Conservation (phyloP, 1,140 invertebrate genomes). For the Drosophila paulistorum region DNA sequence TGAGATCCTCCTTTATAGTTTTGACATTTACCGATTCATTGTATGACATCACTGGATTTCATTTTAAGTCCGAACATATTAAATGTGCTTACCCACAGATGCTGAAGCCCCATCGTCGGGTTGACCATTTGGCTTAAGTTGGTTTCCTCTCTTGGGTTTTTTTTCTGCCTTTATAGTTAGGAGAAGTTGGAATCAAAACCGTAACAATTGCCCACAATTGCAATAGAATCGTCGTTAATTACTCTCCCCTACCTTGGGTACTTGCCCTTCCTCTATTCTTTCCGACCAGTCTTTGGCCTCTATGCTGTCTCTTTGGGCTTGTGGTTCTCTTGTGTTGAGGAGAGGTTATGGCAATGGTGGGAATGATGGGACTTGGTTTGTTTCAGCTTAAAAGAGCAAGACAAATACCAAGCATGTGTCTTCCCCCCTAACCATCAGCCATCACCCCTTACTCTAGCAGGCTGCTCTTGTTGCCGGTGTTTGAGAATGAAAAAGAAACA, state of each 20-base stretch:
- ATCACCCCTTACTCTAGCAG: neutral
- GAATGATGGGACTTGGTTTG: conserved; percentile 34
- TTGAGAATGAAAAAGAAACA: conserved; percentile 32
- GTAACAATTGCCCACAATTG: conserved; percentile 82
- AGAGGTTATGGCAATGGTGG: conserved; percentile 5
- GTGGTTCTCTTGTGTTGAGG: conserved; percentile 18
- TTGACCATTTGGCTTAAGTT: conserved; percentile 8
- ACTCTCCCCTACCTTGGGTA: conserved; percentile 58
- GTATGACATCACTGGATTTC: no score
- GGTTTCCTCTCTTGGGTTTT: neutral
- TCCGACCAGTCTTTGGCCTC: neutral
- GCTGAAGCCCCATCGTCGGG: neutral
- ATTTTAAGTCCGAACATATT: no score
- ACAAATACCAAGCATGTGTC: conserved; percentile 69
- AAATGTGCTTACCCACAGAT: no score
- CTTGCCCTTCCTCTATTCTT: neutral
- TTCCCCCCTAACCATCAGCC: conserved; percentile 14
- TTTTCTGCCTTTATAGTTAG: neutral
- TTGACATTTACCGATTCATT: no score
- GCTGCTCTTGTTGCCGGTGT: conserved; percentile 22
- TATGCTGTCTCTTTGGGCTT: conserved; percentile 17
- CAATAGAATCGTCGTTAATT: conserved; percentile 83
- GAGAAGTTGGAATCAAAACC: conserved; percentile 68
- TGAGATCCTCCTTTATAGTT: no score
- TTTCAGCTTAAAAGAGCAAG: conserved; percentile 72